phyloP scores from a whole-genome alignment of 2,888 invertebrate genomes.

The Cenopis cana region DNA sequence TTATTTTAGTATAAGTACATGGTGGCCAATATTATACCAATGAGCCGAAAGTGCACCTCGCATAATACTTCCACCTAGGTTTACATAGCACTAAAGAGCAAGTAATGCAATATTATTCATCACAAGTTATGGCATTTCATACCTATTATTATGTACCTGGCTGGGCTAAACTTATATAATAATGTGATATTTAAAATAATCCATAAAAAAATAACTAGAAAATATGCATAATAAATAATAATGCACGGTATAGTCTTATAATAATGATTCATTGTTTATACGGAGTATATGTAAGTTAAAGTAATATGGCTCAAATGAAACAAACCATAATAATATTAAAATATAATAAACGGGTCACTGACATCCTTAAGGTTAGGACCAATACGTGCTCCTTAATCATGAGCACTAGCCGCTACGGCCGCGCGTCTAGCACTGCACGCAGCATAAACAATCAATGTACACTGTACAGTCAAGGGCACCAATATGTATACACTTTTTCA shows the following conservation, averaged over 20 bases:
- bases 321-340: neutral
- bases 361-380: no score
- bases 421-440: no score
- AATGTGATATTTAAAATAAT: slow-evolving; percentile 36
- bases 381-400: no score
- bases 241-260: neutral
- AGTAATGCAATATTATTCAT: neutral
- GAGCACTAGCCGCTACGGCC: no score
- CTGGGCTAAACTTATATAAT: slow-evolving; percentile 32
- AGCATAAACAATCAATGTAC: no score
- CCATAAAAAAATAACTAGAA: neutral
- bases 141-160: slow-evolving; percentile 28
- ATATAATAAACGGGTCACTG: no score
- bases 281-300: neutral
- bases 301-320: neutral
- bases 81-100: no score
- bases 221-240: neutral
- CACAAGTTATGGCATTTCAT: slow-evolving; percentile 22
- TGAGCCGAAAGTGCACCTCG: neutral
- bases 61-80: no score
- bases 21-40: no score
- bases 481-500: no score
- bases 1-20: no score
- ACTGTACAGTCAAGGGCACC: no score
- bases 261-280: neutral